phyloP scores from a whole-genome alignment of 2,888 invertebrate genomes.

The Galeruca laticollis region DNA sequence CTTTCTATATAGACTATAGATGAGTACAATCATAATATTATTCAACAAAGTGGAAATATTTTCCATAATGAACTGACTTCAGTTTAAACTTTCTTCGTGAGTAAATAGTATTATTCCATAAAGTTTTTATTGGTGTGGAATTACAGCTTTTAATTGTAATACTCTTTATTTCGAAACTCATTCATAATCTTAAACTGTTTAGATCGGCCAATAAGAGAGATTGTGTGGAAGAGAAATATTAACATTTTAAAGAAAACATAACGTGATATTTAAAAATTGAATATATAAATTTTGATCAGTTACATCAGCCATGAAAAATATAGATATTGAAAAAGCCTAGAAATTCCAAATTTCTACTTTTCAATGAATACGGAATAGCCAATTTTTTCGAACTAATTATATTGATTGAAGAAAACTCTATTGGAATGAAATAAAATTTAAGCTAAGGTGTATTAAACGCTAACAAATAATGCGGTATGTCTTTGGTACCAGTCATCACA shows the following conservation, averaged over 20 bases:
- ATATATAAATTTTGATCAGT: no score
- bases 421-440: no score
- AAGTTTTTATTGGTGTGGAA: slow-evolving; percentile 44
- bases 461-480: no score
- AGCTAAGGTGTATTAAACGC: no score
- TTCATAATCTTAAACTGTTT: slow-evolving; percentile 24
- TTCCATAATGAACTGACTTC: slow-evolving; percentile 49
- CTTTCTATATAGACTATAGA: no score
- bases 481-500: no score
- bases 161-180: slow-evolving; percentile 20
- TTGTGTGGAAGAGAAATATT: slow-evolving; percentile 16
- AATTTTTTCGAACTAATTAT: no score
- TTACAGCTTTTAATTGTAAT: slow-evolving; percentile 28
- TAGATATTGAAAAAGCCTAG: no score
- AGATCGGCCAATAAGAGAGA: slow-evolving; percentile 11
- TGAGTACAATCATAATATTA: slow-evolving; percentile 50
- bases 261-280: background rate
- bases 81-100: slow-evolving; percentile 45
- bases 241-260: background rate
- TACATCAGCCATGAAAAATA: no score
- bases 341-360: no score
- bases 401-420: no score
- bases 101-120: slow-evolving; percentile 45
- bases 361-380: no score
- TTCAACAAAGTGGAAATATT: slow-evolving; percentile 50